Conservation (phyloP, 2,113 vertebrate genomes). For the Romanogobio albipinnatus region DNA sequence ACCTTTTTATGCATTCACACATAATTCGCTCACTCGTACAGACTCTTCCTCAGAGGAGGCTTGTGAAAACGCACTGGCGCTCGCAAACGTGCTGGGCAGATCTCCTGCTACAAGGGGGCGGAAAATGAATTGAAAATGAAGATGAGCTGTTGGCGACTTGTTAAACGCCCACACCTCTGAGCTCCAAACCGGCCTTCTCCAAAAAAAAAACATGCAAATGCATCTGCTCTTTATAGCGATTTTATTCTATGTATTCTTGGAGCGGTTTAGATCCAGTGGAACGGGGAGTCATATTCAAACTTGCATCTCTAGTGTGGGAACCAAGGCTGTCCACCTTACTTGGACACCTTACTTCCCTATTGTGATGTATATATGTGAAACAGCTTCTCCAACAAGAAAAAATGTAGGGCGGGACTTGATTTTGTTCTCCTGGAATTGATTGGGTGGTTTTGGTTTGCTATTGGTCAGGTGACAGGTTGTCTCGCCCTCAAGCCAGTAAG, state of each 20-base stretch:
- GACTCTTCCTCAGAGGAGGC: constrained; percentile 13
- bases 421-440: no score
- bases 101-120: constrained; percentile 47
- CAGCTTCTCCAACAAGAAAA: no score
- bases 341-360: not conserved
- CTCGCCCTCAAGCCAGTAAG: no score
- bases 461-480: no score
- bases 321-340: not conserved
- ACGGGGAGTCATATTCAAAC: not conserved
- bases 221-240: constrained; percentile 30
- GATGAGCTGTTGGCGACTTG: constrained; percentile 50
- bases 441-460: no score
- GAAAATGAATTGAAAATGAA: constrained; percentile 60
- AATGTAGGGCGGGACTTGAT: no score
- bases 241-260: not conserved
- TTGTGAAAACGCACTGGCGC: constrained; percentile 6
- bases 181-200: constrained; percentile 35
- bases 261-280: not conserved
- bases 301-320: not conserved
- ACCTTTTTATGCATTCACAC: constrained; percentile 26
- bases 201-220: constrained; percentile 47
- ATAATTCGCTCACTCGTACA: not conserved
- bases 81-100: constrained; percentile 23
- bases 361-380: no score
- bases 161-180: constrained; percentile 51